Evolutionary conservation across 2,797 vertebrate genomes (phyloP).

Genomic region (Coilia nasus): DNA sequence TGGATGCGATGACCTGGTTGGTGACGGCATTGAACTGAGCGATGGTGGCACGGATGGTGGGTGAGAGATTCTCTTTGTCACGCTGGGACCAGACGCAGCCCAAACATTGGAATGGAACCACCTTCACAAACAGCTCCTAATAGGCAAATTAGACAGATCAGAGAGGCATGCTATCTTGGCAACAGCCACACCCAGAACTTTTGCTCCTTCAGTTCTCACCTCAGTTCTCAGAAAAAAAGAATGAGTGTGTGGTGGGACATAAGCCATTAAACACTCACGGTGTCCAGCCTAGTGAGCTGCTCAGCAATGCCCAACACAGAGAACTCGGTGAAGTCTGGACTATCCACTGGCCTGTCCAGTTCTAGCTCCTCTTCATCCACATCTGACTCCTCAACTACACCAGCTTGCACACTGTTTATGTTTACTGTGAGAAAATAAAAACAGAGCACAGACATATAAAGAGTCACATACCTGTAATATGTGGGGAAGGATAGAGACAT

Average conservation of each 20-base stretch:
- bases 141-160: neutral
- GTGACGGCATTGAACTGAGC: slow-evolving; percentile 85
- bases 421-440: neutral
- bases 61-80: slow-evolving; percentile 79
- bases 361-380: slow-evolving; percentile 56
- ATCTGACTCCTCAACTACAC: slow-evolving; percentile 35
- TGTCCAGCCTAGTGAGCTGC: slow-evolving; percentile 80
- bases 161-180: neutral
- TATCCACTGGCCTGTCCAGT: slow-evolving; percentile 54
- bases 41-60: slow-evolving; percentile 84
- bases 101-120: slow-evolving; percentile 83
- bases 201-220: neutral
- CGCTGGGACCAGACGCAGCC: slow-evolving; percentile 87
- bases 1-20: slow-evolving; percentile 79
- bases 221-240: neutral
- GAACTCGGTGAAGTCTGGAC: slow-evolving; percentile 75
- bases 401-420: neutral
- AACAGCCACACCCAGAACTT: neutral
- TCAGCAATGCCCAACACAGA: slow-evolving; percentile 73
- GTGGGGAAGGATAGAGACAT: neutral
- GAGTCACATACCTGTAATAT: neutral
- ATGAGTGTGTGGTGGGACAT: neutral
- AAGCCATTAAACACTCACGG: slow-evolving; percentile 58
- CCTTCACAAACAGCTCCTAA: slow-evolving; percentile 80
- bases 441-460: neutral